Evolutionary conservation across 2,113 vertebrate genomes (phyloP).

Genomic region (Xenopus borealis): DNA sequence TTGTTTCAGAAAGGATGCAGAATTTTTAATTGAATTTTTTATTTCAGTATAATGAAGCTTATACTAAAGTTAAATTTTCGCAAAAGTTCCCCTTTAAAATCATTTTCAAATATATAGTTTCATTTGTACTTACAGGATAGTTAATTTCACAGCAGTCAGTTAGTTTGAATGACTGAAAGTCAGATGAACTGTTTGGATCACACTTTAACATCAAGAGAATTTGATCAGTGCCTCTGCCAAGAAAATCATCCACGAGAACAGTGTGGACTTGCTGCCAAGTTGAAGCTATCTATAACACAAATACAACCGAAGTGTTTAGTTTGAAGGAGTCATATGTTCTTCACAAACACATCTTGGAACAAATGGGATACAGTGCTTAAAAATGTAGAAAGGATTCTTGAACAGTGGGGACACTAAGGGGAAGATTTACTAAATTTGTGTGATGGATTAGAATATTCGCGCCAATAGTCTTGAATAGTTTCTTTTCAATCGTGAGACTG

Average conservation of each 20-base stretch:
- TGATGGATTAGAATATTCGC: no score
- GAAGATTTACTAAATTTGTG: no score
- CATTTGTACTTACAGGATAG: slow-evolving; percentile 74
- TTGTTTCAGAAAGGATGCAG: no score
- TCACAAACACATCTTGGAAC: not conserved
- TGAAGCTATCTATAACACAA: slow-evolving; percentile 68
- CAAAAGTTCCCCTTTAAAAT: no score
- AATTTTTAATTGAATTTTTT: no score
- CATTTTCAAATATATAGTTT: no score
- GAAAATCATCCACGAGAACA: slow-evolving; percentile 82
- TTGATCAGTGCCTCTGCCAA: slow-evolving; percentile 83
- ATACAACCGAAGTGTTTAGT: not conserved
- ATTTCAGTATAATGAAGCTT: no score
- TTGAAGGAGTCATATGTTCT: not conserved
- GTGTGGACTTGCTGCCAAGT: slow-evolving; percentile 74
- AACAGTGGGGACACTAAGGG: no score
- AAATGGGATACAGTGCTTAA: not conserved
- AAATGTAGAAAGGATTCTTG: not conserved
- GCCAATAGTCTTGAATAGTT: no score
- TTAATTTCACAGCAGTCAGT: slow-evolving; percentile 76
- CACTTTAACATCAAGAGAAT: slow-evolving; percentile 76
- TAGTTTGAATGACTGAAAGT: slow-evolving; percentile 69
- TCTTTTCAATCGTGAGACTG: no score
- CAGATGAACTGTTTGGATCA: slow-evolving; percentile 44
- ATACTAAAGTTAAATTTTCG: no score